These are phyloP conservation scores for Carcina quercana DNA, from an alignment of 2,888 invertebrate genomes.

Conservation along the genomic window DNA sequence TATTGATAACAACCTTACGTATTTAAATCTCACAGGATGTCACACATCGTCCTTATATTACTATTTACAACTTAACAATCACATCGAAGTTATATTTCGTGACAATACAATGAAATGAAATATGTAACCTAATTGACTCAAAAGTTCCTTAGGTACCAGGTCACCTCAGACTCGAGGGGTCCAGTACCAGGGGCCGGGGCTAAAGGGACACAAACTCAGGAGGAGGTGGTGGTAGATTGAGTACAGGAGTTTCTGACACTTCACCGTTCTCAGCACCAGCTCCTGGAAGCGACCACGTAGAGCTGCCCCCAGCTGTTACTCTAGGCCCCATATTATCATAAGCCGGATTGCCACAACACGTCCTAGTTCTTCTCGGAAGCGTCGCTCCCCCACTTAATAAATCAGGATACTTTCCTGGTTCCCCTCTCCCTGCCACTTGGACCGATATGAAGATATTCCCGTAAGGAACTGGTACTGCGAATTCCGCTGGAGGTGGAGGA, in stretches of 20 bases:
- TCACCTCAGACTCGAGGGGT: constrained; percentile 63
- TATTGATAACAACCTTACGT: constrained; percentile 69
- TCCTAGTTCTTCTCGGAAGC: constrained; percentile 63
- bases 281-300: constrained; percentile 87
- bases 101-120: constrained; percentile 56
- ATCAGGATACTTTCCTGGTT: constrained; percentile 80
- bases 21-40: constrained; percentile 62
- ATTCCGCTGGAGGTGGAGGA: constrained; percentile 69
- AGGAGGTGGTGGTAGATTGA: constrained; percentile 73
- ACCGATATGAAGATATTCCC: constrained; percentile 92
- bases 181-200: constrained; percentile 67
- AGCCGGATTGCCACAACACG: constrained; percentile 75
- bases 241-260: constrained; percentile 54
- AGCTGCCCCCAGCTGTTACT: constrained; percentile 90
- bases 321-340: constrained; percentile 95
- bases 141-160: constrained; percentile 52
- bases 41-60: constrained; percentile 56
- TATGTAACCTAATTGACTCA: constrained; percentile 68
- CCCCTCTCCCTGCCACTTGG: constrained; percentile 77
- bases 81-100: constrained; percentile 48
- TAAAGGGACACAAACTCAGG: constrained; percentile 68
- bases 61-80: constrained; percentile 57
- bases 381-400: constrained; percentile 73
- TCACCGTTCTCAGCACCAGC: constrained; percentile 53
- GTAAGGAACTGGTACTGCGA: constrained; percentile 69